Base-by-base conservation (phyloP, 2,113 vertebrate genomes). In the Limanda limanda region DNA sequence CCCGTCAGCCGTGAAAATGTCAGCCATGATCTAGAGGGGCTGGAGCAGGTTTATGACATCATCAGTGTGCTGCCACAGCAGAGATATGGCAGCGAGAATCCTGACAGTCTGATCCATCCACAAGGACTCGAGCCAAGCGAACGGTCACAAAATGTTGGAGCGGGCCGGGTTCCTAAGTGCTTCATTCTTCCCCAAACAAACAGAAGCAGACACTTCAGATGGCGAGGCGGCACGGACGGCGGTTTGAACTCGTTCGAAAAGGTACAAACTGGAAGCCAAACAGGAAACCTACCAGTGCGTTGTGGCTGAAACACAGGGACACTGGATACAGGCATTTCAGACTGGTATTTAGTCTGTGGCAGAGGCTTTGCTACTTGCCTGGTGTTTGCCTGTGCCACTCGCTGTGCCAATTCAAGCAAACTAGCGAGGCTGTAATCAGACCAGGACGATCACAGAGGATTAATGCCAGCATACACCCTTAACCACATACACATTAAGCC, bases 31-130 rank as follows among this genome's bases (percentile, higher is more conserved):
- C 57, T 83, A 93, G 71, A 82, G 91, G 60, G 79, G 60, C 86
- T 83, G 88, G 62, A 88, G 83, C 88, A 69, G 80, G 75, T 92
- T 93, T 91, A 93, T 93, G 91, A 93, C 91, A 93, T 93, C 92
- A 93, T 93, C 92, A 92, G 91, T 86, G 86, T 79, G 92, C 89
- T 92, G 88, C 91, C 91, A 91, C 62, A 0, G 78, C 77, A 87
- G 84, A 90, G 88, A 85, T 89, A 92, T 85, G 80, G 79, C 71
- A 55, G 68, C 0, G 25, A 24, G 42, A 85, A 20, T 14, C 56
- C 48, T 21, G 81, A 77, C 56, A 56, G 78, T 57, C 77, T 64
- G 81, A 83, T 88, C 76, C 52, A 64, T 78, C 80, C 58, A 66
- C 76, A 86, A 86, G 88, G 85, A 82, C 89, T 88, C 21, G 47